Base-by-base conservation (phyloP, 2,888 invertebrate species). In the Callyntrura sp. region DNA sequence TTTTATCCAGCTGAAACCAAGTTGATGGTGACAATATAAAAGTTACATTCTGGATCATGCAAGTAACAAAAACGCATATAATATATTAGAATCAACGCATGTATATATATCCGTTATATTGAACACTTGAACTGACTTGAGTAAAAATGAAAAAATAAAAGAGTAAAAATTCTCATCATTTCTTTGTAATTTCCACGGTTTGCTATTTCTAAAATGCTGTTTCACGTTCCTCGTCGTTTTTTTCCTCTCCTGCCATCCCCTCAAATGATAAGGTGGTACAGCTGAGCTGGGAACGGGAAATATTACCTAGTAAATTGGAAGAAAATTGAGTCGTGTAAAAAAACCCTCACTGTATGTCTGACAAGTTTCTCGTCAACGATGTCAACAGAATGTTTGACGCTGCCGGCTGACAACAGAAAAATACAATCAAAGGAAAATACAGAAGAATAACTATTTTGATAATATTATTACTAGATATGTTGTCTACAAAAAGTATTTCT, bases 321-420 rank as follows among this genome's bases (percentile, higher is more conserved):
- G 82, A 88, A 88, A 88, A 88, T 88, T 88, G 88, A 88, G 83
- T 55, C 3, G 51, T 25, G 78, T 88, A 45, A 87, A 45, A 87
- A 86, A 70, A 45, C 51, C 68, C n/a, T 45, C 28, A 35, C 11
- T 65, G 28, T 70, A 17, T 70, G 65, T 23, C 8, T 65, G 43
- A 35, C 35, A 8, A n/a, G 43, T 28, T 20, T 25, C 25, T 14
- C 35, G 14, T 25, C 65, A 35, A 14, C 35, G 14, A 17, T 68
- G 68, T 45, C 17, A 14, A 68, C 35, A 35, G 35, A 35, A 35
- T 35, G 68, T n/a, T 6, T 14, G 17, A 35, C 14, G 25, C 28
- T 28, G 65, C 25, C 12, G 25, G 14, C 25, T 14, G 28, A 28
- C 65, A 62, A 68, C 68, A 70, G 12, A 70, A 43, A 45, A 48